Conservation (phyloP, 2,113 vertebrate species). For the Zosterops lateralis region DNA sequence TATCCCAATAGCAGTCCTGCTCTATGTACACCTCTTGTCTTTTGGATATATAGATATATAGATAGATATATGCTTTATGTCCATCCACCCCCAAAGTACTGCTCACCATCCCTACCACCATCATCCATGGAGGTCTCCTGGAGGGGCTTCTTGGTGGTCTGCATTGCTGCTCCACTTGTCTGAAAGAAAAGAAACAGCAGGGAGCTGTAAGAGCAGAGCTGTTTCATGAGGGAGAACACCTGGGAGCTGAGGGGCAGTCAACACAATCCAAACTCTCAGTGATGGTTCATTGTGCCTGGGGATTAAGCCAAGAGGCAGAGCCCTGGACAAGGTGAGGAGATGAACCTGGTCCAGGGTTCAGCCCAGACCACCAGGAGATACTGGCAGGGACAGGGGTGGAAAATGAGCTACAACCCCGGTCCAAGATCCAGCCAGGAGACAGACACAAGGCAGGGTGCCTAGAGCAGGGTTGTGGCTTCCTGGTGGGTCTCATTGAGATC, state of each 20-base stretch:
- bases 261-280: background rate
- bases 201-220: background rate
- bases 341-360: background rate
- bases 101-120: background rate
- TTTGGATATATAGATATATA: background rate
- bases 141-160: background rate
- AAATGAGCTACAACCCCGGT: background rate
- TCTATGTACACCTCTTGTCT: background rate
- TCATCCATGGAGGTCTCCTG: background rate
- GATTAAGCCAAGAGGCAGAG: background rate
- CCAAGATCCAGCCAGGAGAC: background rate
- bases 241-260: background rate
- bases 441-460: background rate
- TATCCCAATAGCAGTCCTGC: background rate
- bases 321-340: background rate
- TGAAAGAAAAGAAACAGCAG: background rate
- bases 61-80: background rate
- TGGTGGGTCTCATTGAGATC: accelerated
- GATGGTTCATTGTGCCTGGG: background rate
- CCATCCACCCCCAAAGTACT: background rate
- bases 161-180: background rate
- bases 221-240: background rate
- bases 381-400: background rate
- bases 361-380: background rate
- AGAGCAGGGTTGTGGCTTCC: background rate